Evolutionary conservation across 1,140 invertebrate species (phyloP).

Genomic region (Caenorhabditis briggsae): DNA sequence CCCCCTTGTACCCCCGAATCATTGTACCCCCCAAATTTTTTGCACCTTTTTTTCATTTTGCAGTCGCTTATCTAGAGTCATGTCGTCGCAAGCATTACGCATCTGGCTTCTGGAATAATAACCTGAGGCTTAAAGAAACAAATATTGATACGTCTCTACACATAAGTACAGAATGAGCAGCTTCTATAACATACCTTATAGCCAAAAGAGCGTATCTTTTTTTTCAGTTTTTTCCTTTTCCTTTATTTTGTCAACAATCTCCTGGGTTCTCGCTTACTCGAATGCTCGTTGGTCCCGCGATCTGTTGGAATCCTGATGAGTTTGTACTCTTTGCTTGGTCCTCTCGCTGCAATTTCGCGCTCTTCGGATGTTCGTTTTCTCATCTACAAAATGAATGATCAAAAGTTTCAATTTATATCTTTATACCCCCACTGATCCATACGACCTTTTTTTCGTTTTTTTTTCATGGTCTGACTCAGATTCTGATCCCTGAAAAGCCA

Average conservation of each 20-base stretch:
- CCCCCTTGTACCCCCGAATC: too few species aligned
- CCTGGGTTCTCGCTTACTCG: slow-evolving; percentile 8
- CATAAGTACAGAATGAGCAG: too few species aligned
- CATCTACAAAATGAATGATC: background rate
- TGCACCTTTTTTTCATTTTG: slow-evolving; percentile 43
- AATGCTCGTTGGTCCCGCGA: background rate
- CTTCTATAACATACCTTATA: background rate
- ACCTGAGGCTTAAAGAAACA: background rate
- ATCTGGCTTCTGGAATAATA: slow-evolving; percentile 51
- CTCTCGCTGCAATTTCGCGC: too few species aligned
- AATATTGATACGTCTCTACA: too few species aligned
- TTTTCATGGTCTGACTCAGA: slow-evolving; percentile 28
- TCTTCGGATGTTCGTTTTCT: background rate
- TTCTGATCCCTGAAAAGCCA: background rate
- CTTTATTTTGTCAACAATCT: slow-evolving; percentile 42
- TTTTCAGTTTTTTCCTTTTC: slow-evolving; percentile 56
- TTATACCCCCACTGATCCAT: slow-evolving; percentile 6
- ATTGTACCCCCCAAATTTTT: too few species aligned
- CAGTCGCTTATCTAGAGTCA: slow-evolving; percentile 57
- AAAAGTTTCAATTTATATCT: background rate
- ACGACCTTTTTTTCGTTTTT: background rate
- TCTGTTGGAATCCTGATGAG: background rate
- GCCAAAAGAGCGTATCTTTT: slow-evolving; percentile 57
- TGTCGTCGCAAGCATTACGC: slow-evolving; percentile 33
- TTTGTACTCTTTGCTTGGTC: slow-evolving; percentile 33